Evolutionary conservation across 2,888 invertebrate genomes (phyloP).

Genomic region (Anoplius nigerrimus): DNA sequence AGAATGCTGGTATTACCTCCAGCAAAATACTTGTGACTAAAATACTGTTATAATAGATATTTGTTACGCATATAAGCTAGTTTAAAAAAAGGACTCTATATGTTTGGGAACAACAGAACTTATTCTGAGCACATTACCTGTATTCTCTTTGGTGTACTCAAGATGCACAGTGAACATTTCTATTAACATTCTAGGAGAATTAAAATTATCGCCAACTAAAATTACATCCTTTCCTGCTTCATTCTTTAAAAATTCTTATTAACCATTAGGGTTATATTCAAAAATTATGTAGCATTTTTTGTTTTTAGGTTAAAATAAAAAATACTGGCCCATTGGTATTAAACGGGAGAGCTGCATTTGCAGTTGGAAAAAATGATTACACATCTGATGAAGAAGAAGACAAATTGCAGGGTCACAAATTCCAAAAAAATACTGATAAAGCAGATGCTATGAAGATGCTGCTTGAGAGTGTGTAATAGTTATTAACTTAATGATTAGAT

Average conservation of each 20-base stretch:
- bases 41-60: no score
- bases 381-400: constrained; percentile 81
- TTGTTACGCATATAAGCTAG: no score
- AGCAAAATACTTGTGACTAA: no score
- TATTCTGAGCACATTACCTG: no score
- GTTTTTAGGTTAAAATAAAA: constrained; percentile 77
- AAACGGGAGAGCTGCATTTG: constrained; percentile 89
- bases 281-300: constrained; percentile 28
- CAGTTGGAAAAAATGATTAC: constrained; percentile 83
- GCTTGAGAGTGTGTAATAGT: constrained; percentile 80
- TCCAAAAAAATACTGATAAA: constrained; percentile 72
- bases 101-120: no score
- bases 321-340: constrained; percentile 81
- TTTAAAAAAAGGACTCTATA: no score
- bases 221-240: neutral
- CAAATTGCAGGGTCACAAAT: constrained; percentile 76
- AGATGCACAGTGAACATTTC: no score
- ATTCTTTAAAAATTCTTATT: neutral
- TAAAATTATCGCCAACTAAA: neutral
- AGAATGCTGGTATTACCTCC: no score
- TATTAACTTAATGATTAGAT: constrained; percentile 4
- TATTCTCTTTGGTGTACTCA: no score
- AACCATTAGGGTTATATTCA: neutral
- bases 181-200: neutral
- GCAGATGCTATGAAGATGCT: constrained; percentile 86